Conservation (phyloP, 2,113 vertebrate genomes). For the Porphyrio hochstetteri region DNA sequence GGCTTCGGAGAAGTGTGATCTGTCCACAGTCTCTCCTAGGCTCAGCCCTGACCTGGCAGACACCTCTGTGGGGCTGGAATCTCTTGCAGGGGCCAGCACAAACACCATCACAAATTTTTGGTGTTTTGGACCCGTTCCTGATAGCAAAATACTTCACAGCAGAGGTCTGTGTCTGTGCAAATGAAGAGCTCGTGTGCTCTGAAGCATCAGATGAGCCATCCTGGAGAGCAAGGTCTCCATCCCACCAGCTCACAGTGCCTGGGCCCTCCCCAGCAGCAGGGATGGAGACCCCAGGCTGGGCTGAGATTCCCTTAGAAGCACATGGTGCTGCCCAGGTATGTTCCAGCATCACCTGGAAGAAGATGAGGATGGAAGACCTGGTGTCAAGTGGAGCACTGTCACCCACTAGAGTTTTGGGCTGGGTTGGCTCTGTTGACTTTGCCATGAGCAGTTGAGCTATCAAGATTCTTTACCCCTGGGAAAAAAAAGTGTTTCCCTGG, state of each 20-base stretch:
- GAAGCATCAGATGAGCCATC: neutral
- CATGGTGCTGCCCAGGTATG: rapidly evolving
- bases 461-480: neutral
- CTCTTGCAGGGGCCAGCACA: neutral
- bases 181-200: rapidly evolving
- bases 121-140: neutral
- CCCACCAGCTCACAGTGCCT: neutral
- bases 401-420: rapidly evolving
- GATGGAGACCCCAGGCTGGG: neutral
- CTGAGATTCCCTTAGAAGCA: neutral
- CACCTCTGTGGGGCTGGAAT: neutral
- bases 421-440: neutral
- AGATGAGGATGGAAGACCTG: neutral
- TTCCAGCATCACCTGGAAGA: neutral
- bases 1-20: rapidly evolving
- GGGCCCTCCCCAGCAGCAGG: neutral
- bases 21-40: neutral
- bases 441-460: neutral
- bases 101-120: neutral
- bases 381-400: neutral
- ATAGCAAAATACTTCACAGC: neutral
- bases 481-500: neutral
- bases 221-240: neutral
- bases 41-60: neutral
- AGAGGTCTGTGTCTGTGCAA: neutral